Conservation (phyloP, 2,797 vertebrate genomes). For the Pelochelys cantorii region DNA sequence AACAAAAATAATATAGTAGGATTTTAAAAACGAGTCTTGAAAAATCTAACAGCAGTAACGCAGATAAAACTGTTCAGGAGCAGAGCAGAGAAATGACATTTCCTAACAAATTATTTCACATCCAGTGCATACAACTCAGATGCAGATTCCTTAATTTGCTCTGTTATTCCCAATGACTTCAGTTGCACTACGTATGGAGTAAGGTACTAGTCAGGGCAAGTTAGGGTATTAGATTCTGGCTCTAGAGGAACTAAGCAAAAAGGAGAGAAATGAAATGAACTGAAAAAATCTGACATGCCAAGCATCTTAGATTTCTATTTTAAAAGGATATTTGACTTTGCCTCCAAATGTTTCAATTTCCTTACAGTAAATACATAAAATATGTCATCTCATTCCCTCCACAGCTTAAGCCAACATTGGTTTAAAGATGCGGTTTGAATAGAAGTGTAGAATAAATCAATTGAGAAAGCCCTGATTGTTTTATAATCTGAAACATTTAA, state of each 20-base stretch:
- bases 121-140: fast-evolving
- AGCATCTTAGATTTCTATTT: neutral
- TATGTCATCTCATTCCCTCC: neutral
- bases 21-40: neutral
- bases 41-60: neutral
- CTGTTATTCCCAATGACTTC: neutral
- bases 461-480: constrained; percentile 44
- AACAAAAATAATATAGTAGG: neutral
- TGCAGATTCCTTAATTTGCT: neutral
- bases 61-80: neutral
- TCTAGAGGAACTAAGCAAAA: neutral
- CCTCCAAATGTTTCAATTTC: neutral
- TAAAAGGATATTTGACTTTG: neutral
- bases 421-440: constrained; percentile 59
- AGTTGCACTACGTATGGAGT: neutral
- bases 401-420: neutral
- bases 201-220: neutral
- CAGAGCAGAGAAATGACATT: neutral
- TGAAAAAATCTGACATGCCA: neutral
- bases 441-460: constrained; percentile 22
- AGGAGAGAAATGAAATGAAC: neutral
- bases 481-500: constrained; percentile 46
- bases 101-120: neutral
- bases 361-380: neutral
- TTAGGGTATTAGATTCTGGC: neutral